Evolutionary conservation across 2,113 vertebrate species (phyloP).

Genomic region (Lampris incognitus): DNA sequence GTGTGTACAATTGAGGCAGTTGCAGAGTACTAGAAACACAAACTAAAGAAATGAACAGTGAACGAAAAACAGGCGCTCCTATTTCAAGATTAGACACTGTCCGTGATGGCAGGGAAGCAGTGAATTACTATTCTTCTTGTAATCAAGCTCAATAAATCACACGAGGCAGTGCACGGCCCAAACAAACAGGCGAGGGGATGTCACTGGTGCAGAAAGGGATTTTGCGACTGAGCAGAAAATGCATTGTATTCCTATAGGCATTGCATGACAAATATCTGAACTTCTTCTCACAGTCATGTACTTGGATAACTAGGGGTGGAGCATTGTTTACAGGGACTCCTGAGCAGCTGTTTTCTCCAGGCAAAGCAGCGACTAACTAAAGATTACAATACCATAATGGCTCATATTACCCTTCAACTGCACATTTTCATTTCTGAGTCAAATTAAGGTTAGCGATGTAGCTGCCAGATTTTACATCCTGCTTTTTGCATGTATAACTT

Average conservation of each 20-base stretch:
- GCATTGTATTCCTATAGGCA: conserved; percentile 76
- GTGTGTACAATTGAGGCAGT: neutral
- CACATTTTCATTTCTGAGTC: conserved; percentile 28
- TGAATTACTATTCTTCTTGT: conserved; percentile 51
- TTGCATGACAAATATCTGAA: conserved; percentile 75
- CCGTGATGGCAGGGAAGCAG: conserved; percentile 45
- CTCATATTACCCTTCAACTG: conserved; percentile 33
- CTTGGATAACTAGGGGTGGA: conserved; percentile 55
- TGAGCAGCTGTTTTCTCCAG: conserved; percentile 59
- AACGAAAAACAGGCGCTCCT: conserved; percentile 13
- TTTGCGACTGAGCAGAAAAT: conserved; percentile 76
- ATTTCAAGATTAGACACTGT: conserved; percentile 25
- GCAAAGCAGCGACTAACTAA: conserved; percentile 29
- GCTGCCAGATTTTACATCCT: conserved; percentile 3
- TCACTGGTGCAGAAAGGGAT: conserved; percentile 71
- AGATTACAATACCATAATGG: neutral
- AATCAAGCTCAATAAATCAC: conserved; percentile 69
- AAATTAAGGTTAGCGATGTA: conserved; percentile 17
- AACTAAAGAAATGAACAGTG: conserved; percentile 28
- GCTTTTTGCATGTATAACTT: neutral
- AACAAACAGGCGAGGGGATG: conserved; percentile 55
- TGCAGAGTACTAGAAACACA: neutral
- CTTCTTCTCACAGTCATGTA: conserved; percentile 36
- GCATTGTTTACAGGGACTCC: conserved; percentile 66
- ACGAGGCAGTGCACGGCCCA: conserved; percentile 54